Evolutionary conservation across 2,888 invertebrate species (phyloP), one percentile per base, ranked within the genome.

Genomic region (Chesias legatella): DNA sequence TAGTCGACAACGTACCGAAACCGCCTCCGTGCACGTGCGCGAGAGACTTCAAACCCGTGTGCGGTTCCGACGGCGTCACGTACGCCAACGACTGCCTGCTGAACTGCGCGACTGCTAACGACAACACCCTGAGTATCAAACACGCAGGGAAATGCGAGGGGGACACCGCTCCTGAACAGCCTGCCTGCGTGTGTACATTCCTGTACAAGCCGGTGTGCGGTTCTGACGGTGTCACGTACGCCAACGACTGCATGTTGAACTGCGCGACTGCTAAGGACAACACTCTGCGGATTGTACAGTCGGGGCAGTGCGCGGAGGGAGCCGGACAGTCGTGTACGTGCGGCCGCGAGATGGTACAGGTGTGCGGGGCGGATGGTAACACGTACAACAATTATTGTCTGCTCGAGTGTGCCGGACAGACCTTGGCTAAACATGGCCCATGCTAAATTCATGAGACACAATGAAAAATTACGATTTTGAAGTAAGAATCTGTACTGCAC

Each of bases 31-130:
- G 66, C 36, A 13, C 42, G 3, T 65, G 65, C 33, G 41, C 60
- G 0, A 37, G 34, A 1, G 35, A 56, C 7, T 13, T 51, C n/a
- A 35, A 33, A 60, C 58, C 24, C n/a, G 34, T 23, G 1, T 25
- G 94, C 74, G 94, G 94, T 21, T 90, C 92, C 25, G 92, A 95
- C 73, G 93, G 92, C 0, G 78, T 89, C 34, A 93, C 93, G 0
- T 94, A 94, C 79, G 80, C 76, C 58, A 93, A 91, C 77, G 40
- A 56, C 57, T 95, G 94, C 69, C 86, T 91, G 1, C 13, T 64
- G 0, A 34, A 56, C 23, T 65, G 64, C 17, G 49, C 45, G 22
- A 47, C 43, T 0, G 43, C 36, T 1, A 23, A 39, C 2, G 42
- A 17, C 2, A 40, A 51, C 1, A 34, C 43, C 0, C 30, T 69